A percentile compares a stretch with the other conserved stretches of the same genome.
Conservation (phyloP, 1,140 invertebrate genomes). For the Drosophila lacteicornis region DNA sequence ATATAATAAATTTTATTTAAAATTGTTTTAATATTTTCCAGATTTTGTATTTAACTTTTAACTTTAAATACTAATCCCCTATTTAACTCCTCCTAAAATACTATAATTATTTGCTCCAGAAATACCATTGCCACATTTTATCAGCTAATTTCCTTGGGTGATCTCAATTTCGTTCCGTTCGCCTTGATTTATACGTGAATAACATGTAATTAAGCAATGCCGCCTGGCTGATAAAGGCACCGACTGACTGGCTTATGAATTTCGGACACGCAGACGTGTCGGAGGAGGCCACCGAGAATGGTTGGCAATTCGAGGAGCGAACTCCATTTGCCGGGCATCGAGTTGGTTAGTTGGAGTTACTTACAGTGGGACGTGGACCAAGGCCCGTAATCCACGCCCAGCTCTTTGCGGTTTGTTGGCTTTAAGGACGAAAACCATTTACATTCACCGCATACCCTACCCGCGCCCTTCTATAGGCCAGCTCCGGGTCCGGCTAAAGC, state of each 20-base stretch:
- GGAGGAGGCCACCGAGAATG: constrained; percentile 8
- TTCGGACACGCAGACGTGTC: constrained; percentile 45
- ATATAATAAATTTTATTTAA: no score
- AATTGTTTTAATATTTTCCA: no score
- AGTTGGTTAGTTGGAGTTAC: constrained; percentile 33
- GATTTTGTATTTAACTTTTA: neutral
- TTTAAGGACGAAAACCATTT: constrained; percentile 54
- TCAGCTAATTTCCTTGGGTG: constrained; percentile 7
- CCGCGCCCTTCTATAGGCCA: constrained; percentile 16
- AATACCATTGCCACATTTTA: constrained; percentile 1
- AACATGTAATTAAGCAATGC: constrained; percentile 45
- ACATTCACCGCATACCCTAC: constrained; percentile 21
- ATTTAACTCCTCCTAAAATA: neutral
- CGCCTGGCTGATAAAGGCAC: constrained; percentile 36
- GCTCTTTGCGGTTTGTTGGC: constrained; percentile 60
- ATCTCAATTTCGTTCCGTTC: constrained; percentile 24
- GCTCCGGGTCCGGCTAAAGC: constrained; percentile 73
- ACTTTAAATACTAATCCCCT: neutral
- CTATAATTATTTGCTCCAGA: neutral
- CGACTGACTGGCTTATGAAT: constrained; percentile 41
- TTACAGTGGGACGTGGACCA: constrained; percentile 22
- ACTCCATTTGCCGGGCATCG: constrained; percentile 11
- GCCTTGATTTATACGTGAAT: constrained; percentile 38
- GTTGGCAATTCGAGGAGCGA: constrained; percentile 22
- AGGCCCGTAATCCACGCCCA: constrained; percentile 17